These are phyloP conservation scores for Suricata suricatta DNA, from an alignment of 2,113 vertebrate genomes.

Conservation along the genomic window DNA sequence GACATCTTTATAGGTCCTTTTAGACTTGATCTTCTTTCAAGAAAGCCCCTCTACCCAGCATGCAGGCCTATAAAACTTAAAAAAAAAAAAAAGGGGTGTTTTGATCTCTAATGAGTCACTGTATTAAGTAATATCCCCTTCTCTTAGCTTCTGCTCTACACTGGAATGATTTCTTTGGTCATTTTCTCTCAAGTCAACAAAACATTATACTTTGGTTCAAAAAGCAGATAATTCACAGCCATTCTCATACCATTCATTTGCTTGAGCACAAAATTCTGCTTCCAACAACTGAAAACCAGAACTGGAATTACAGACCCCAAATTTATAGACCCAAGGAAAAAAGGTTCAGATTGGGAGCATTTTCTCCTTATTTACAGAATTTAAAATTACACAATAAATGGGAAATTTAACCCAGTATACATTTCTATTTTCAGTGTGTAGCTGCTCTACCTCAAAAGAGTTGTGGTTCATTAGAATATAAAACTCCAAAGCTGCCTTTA, in stretches of 20 bases:
- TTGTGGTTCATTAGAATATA: neutral
- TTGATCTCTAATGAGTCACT: neutral
- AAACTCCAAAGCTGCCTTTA: neutral
- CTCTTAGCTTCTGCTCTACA: neutral
- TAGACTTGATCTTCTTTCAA: neutral
- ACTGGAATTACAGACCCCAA: neutral
- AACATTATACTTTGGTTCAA: slow-evolving; percentile 3
- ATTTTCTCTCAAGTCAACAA: neutral
- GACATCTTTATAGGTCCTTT: neutral
- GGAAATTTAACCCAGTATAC: neutral
- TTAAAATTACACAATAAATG: neutral
- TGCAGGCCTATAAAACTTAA: neutral
- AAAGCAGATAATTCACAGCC: neutral
- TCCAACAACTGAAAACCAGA: neutral
- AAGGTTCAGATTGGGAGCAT: neutral
- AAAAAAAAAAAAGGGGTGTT: neutral
- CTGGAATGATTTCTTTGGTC: neutral
- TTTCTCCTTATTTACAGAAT: neutral
- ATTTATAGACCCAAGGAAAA: neutral
- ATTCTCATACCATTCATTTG: neutral
- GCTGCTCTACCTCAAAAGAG: neutral
- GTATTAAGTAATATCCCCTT: neutral
- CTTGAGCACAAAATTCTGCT: neutral
- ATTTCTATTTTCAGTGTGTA: neutral
- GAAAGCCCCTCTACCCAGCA: neutral